phyloP scores from a whole-genome alignment of 23 tunicate genomes.

The Diplosoma virens region DNA sequence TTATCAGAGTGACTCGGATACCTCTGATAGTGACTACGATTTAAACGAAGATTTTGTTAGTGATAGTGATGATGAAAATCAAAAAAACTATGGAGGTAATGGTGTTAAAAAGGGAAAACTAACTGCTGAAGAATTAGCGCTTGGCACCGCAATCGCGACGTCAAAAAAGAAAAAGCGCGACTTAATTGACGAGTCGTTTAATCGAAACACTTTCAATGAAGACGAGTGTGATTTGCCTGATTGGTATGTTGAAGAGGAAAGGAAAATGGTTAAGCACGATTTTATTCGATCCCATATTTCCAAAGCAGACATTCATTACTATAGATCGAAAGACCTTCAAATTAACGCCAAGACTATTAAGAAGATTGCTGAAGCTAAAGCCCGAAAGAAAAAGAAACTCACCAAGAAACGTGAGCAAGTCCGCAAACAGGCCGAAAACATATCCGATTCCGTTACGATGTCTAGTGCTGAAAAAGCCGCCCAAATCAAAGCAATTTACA shows the following conservation, averaged over 20 bases:
- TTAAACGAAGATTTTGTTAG: slow-evolving; percentile 1
- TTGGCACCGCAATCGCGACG: slow-evolving; percentile 86
- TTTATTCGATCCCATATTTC: slow-evolving; percentile 50
- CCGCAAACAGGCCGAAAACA: slow-evolving; percentile 67
- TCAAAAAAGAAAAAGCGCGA: slow-evolving; percentile 79
- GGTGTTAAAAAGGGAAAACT: slow-evolving; percentile 32
- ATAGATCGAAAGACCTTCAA: slow-evolving; percentile 51
- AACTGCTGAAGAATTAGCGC: slow-evolving; percentile 72
- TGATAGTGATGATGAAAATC: slow-evolving; percentile 35
- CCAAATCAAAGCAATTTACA: slow-evolving; percentile 78
- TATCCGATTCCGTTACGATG: slow-evolving; percentile 68
- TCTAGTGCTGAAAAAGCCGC: slow-evolving; percentile 78
- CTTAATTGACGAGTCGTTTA: slow-evolving; percentile 80
- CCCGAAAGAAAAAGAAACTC: slow-evolving; percentile 60
- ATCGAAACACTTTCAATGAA: slow-evolving; percentile 84
- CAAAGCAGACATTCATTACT: slow-evolving; percentile 43
- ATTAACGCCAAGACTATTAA: slow-evolving; percentile 85
- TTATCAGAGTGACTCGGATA: slow-evolving; percentile 10
- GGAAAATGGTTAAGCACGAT: slow-evolving; percentile 28
- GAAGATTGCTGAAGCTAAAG: slow-evolving; percentile 97
- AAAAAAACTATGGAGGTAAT: slow-evolving; percentile 14
- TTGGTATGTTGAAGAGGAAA: slow-evolving; percentile 95
- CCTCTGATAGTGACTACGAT: slow-evolving; percentile 85
- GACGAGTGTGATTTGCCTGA: slow-evolving; percentile 74
- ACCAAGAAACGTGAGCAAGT: slow-evolving; percentile 79